phyloP scores from a whole-genome alignment of 2,113 vertebrate species.

The Euleptes europaea region DNA sequence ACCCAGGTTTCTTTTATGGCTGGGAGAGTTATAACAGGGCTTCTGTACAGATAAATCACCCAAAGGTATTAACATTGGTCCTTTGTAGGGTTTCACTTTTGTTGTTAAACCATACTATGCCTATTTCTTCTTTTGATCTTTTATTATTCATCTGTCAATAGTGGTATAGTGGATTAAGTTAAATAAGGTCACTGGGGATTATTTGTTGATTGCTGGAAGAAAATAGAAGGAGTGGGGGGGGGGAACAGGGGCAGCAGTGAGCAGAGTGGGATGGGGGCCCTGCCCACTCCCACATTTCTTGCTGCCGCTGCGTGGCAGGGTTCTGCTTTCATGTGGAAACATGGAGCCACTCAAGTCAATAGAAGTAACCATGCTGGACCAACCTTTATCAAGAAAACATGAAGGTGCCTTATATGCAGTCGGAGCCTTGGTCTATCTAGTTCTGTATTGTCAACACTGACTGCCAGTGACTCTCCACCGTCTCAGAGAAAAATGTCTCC shows the following conservation, averaged over 20 bases:
- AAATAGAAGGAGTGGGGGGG: too few species aligned
- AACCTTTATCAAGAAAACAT: not conserved
- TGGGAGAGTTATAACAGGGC: not conserved
- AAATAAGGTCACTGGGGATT: not conserved
- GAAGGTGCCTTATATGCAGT: too few species aligned
- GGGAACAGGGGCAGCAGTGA: too few species aligned
- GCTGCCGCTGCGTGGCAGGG: too few species aligned
- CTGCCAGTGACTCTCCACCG: too few species aligned
- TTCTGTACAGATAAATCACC: not conserved
- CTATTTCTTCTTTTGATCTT: not conserved
- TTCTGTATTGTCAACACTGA: too few species aligned
- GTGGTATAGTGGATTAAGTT: not conserved
- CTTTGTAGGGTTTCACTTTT: not conserved
- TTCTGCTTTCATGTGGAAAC: too few species aligned
- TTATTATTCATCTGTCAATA: not conserved
- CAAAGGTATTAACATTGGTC: too few species aligned
- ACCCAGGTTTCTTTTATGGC: not conserved
- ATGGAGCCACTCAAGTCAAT: not conserved
- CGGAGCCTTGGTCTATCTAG: too few species aligned
- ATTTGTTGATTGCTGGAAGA: not conserved
- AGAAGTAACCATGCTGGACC: not conserved
- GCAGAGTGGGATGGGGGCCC: too few species aligned
- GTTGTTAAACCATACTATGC: not conserved
- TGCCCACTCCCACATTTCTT: too few species aligned
- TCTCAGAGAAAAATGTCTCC: too few species aligned